Evolutionary conservation across 2,888 invertebrate species (phyloP).

Genomic region (Cantharis rustica): DNA sequence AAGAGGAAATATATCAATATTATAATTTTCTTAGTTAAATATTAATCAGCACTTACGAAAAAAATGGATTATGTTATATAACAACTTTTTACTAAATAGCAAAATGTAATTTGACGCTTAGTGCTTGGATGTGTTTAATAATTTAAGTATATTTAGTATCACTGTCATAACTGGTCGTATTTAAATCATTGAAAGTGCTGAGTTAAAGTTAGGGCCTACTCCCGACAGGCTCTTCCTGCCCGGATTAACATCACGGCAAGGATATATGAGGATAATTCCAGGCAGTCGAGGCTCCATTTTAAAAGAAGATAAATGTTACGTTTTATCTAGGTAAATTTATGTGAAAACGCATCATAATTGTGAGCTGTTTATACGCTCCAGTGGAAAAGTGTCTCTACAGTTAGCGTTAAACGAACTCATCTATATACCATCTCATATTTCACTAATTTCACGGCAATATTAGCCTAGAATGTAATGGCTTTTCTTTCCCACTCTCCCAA

Average conservation of each 20-base stretch:
- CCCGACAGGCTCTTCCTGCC: constrained; percentile 40
- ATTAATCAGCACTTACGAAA: background rate
- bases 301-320: constrained; percentile 57
- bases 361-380: constrained; percentile 52
- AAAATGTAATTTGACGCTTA: background rate
- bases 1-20: too few relatives aligned
- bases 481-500: constrained; percentile 41
- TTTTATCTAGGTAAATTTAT: constrained; percentile 56
- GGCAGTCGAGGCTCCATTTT: constrained; percentile 44
- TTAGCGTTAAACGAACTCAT: constrained; percentile 19
- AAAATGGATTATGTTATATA: background rate
- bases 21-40: too few relatives aligned
- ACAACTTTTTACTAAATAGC: background rate
- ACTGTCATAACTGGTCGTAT: constrained; percentile 44
- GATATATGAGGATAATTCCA: constrained; percentile 53
- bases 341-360: constrained; percentile 54
- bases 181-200: constrained; percentile 56
- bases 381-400: constrained; percentile 35
- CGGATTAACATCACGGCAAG: constrained; percentile 53
- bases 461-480: constrained; percentile 45
- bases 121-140: background rate
- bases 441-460: constrained; percentile 46
- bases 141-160: constrained; percentile 41
- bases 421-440: constrained; percentile 40
- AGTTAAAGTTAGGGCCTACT: constrained; percentile 41